A percentile compares a stretch with the other conserved stretches of the same genome.
Evolutionary conservation across 2,797 vertebrate species (phyloP).

Genomic region (Macropodus opercularis): DNA sequence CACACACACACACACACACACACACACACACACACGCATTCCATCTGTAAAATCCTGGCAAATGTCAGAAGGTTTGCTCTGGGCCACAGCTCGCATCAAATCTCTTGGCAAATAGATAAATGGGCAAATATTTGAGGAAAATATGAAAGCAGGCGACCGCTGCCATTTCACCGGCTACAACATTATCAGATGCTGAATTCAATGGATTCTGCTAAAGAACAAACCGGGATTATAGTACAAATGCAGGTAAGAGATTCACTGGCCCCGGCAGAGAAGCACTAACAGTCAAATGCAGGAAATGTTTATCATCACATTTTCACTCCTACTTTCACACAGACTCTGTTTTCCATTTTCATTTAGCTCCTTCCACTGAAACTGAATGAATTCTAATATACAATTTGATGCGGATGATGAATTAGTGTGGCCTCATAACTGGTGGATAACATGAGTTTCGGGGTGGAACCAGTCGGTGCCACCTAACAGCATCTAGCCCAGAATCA

Average conservation of each 20-base stretch:
- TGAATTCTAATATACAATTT: too few species aligned
- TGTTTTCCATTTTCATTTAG: too few species aligned
- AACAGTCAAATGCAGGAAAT: conserved; percentile 12
- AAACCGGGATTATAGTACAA: conserved; percentile 19
- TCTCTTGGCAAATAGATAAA: conserved; percentile 41
- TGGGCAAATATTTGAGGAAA: conserved; percentile 38
- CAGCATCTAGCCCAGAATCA: too few species aligned
- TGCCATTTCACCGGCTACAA: background rate
- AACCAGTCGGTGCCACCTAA: too few species aligned
- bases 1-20: conserved; percentile 4
- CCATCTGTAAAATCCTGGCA: conserved; percentile 62
- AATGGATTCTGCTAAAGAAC: too few species aligned
- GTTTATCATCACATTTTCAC: too few species aligned
- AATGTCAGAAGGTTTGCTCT: conserved; percentile 48
- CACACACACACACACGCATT: conserved; percentile 18
- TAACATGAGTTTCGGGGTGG: too few species aligned
- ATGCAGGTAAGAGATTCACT: conserved; percentile 3
- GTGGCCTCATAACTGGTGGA: too few species aligned
- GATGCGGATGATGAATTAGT: too few species aligned
- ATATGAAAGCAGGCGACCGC: conserved; percentile 31
- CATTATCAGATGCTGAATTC: conserved; percentile 18
- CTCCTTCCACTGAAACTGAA: too few species aligned
- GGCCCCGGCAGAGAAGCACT: conserved; percentile 16
- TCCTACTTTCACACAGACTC: too few species aligned
- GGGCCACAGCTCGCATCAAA: conserved; percentile 27